Base-by-base conservation (phyloP, 1,140 invertebrate species). In the Scylla paramamosain region DNA sequence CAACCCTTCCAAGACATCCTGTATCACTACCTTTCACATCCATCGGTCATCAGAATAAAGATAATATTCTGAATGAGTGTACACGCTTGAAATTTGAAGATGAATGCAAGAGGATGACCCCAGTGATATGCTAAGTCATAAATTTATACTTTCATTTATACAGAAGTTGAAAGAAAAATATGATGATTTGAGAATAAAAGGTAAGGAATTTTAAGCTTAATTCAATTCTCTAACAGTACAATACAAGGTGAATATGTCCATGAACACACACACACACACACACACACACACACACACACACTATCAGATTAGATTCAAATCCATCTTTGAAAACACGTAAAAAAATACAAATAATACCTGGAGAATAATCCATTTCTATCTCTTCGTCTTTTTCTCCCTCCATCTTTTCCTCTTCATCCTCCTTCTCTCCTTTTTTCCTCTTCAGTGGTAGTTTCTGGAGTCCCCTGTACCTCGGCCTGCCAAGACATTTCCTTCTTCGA, bases 261-360 rank as follows among this genome's bases (percentile, higher is more conserved):
- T 16, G 4, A 0, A 45, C 14, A 46, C 31, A 89, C 31, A 39
- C 32, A 89, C 14, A 89, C 87, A 89, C 31, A 89, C 31, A 89
- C 87, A 89, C 32, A 89, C 32, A 89, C 87, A 89, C 12, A 89
- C 12, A 89, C 87, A 89, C 32, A 89, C 31, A 89, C 32, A 89
- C 31, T 39, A 4, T 1, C 31, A 91, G 32, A n/a, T 92, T 59
- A 59, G 10, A 14, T 59, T 16, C 59, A 93, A 39, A 93, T 82
- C 16, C 28, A 92, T 31, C 16, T 84, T 84, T 25, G 32, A 77
- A 48, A 39, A 32, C 32, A 90, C 52, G n/a, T n/a, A 32, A 88
- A 25, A 87, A 82, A 82, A 86, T 39, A 6, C 39, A 39, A 39
- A 39, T 39, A 6, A 39, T 90, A 94, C 93, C 93, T 45, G 39